phyloP scores from a whole-genome alignment of 2,888 invertebrate genomes.

The Danaus chrysippus region DNA sequence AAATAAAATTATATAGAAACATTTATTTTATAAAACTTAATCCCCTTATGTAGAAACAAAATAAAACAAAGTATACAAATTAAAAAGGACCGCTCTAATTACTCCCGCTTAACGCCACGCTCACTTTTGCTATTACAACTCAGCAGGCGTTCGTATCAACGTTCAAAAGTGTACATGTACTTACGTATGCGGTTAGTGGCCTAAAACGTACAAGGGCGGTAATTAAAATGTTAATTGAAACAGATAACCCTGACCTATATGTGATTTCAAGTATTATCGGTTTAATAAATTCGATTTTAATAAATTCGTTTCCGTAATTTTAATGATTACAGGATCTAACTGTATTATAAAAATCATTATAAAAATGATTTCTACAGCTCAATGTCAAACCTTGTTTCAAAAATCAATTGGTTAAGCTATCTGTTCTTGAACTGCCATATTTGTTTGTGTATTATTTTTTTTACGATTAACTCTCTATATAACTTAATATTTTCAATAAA shows the following conservation, averaged over 20 bases:
- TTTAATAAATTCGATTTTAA: too few relatives aligned
- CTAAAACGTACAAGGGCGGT: slow-evolving; percentile 20
- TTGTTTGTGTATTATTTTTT: too few relatives aligned
- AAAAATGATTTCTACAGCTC: too few relatives aligned
- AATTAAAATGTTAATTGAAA: slow-evolving; percentile 24
- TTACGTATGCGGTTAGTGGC: slow-evolving; percentile 21
- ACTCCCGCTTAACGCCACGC: slow-evolving; percentile 41
- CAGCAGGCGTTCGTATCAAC: slow-evolving; percentile 35
- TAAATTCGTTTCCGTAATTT: too few relatives aligned
- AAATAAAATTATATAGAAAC: not conserved
- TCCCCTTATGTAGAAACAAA: slow-evolving; percentile 3
- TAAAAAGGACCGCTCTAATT: slow-evolving; percentile 68
- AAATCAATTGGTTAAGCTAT: too few relatives aligned
- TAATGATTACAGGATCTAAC: too few relatives aligned
- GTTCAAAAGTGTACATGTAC: not conserved
- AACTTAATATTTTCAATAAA: not conserved
- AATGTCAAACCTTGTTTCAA: too few relatives aligned
- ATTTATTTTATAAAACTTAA: not conserved
- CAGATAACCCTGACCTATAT: slow-evolving; percentile 4
- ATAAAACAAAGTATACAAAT: slow-evolving; percentile 62
- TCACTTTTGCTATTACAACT: slow-evolving; percentile 41
- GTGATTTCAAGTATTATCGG: not conserved
- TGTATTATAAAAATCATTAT: too few relatives aligned
- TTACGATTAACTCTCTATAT: too few relatives aligned
- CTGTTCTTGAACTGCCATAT: too few relatives aligned